Evolutionary conservation across 2,797 vertebrate genomes (phyloP).

Genomic region (Streptopelia turtur): DNA sequence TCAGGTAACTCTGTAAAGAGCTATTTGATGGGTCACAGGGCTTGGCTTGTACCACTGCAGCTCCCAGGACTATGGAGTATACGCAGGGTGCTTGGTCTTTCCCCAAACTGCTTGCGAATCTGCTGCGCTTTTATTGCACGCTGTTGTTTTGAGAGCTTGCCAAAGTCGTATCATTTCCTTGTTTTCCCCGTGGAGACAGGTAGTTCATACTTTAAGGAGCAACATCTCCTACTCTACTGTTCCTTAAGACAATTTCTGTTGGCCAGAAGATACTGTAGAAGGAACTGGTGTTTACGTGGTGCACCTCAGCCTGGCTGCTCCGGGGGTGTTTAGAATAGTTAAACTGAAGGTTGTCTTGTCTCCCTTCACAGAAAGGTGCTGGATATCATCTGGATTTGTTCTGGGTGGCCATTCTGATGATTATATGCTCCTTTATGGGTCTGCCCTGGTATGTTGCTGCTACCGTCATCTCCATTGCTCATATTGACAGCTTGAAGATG

Average conservation of each 20-base stretch:
- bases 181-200: background rate
- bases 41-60: background rate
- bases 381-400: conserved; percentile 96
- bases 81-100: background rate
- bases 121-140: background rate
- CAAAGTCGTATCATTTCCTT: background rate
- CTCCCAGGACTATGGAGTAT: too few relatives aligned
- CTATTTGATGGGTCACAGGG: background rate
- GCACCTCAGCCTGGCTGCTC: background rate
- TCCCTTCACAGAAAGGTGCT: conserved; percentile 90
- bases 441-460: conserved; percentile 97
- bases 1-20: background rate
- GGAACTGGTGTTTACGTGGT: background rate
- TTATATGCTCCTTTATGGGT: conserved; percentile 94
- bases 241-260: background rate
- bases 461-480: conserved; percentile 96
- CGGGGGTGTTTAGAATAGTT: background rate
- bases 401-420: conserved; percentile 91
- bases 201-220: background rate
- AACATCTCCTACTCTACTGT: background rate
- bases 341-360: background rate
- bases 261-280: background rate
- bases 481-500: conserved; percentile 99
- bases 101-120: background rate
- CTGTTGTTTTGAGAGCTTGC: background rate